Evolutionary conservation across 2,113 vertebrate genomes (phyloP), one percentile per base, ranked within the genome.

Genomic region (Enhydra lutris): DNA sequence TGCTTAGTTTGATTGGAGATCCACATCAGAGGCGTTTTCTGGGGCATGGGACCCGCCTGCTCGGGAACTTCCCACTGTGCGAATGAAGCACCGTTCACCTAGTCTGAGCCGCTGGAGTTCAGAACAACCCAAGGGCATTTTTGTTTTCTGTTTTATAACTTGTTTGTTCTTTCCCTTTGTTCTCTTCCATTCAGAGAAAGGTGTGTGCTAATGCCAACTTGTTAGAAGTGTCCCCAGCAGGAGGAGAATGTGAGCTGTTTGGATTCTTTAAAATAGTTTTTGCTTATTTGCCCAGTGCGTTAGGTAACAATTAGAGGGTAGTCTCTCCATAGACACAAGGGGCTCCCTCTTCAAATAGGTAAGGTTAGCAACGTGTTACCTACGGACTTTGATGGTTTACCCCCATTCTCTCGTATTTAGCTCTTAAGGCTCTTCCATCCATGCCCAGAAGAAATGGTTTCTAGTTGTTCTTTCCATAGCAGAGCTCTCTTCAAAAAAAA

Each of bases 131-230:
- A 71, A 59, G 95, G 95, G 96, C 97, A 98, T 91, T 98, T 97
- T 98, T 97, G 95, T 97, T 98, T 98, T 97, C 91, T 97, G 95
- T 89, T 97, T 98, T 93, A 96, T 89, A 91, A 83, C 79, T 91
- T 29, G 3, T 98, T 98, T 98, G 94, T 98, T 98, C 97, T 98
- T 97, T 97, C 88, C 79, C 97, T 98, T 98, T 98, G 97, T 97
- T 98, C 95, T 97, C 65, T 9, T 95, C 88, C 95, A 94, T 97
- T 98, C 94, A 94, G 92, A 96, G 95, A 29, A 97, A 98, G 97
- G 92, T 98, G 96, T 96, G 88, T 91, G 91, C 93, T 96, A 94
- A 97, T 98, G 97, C 96, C 96, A 97, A 93, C 92, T 94, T 97
- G 94, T 97, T 97, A 96, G 97, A 98, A 97, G 94, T 94, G 4